Conservation (phyloP, 2,113 vertebrate genomes). For the Prinia subflava region DNA sequence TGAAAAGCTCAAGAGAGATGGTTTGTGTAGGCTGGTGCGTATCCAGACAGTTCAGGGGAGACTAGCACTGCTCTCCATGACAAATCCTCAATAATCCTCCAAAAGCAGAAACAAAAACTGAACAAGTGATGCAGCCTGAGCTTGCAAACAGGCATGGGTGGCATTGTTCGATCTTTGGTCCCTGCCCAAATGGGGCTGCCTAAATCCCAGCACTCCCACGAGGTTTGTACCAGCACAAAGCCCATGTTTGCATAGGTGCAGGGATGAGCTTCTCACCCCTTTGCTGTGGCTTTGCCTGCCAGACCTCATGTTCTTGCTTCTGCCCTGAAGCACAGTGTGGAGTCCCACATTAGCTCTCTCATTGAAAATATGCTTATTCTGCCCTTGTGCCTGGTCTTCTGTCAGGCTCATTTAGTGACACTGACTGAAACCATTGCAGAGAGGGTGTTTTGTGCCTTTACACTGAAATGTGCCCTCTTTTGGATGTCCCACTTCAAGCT, state of each 20-base stretch:
- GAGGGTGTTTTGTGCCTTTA: not conserved
- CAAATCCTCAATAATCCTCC: not conserved
- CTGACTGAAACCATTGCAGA: not conserved
- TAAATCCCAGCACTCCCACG: not conserved
- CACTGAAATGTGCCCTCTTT: not conserved
- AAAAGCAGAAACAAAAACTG: conserved; percentile 11
- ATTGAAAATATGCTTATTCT: not conserved
- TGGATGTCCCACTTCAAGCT: not conserved
- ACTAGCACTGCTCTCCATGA: fast-evolving
- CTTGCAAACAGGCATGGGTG: not conserved
- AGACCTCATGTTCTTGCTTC: not conserved
- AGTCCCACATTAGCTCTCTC: not conserved
- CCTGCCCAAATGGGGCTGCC: not conserved
- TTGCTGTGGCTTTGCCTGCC: not conserved
- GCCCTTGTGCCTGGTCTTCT: not conserved
- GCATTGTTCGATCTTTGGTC: not conserved
- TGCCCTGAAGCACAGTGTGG: not conserved
- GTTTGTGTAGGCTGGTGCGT: fast-evolving
- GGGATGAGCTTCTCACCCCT: not conserved
- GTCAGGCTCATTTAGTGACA: not conserved
- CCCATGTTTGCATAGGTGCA: fast-evolving
- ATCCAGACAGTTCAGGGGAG: not conserved
- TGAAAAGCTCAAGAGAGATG: not conserved
- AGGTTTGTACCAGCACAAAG: not conserved
- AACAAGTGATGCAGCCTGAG: not conserved